A percentile compares a stretch with the other conserved stretches of the same genome.
These are phyloP conservation scores for Pantala flavescens DNA, from an alignment of 1,140 invertebrate genomes.

Conservation along the genomic window DNA sequence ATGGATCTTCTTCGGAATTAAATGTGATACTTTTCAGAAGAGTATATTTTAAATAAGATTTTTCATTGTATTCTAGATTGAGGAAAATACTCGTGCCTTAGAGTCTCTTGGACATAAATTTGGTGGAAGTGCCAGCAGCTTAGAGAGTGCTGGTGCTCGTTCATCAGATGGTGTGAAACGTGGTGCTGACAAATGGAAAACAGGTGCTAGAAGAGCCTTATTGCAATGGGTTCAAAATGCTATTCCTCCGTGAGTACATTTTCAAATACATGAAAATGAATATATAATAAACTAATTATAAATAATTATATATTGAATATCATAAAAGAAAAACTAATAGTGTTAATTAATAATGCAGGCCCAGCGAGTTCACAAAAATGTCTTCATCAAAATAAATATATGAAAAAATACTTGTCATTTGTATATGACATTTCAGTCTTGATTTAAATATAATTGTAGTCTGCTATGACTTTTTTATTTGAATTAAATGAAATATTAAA, in stretches of 20 bases:
- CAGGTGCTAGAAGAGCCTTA: slow-evolving; percentile 84
- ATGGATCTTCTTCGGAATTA: no score
- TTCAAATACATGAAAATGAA: neutral
- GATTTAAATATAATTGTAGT: no score
- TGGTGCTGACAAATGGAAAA: slow-evolving; percentile 59
- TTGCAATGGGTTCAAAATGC: slow-evolving; percentile 91
- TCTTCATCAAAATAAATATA: no score
- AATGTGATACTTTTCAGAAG: no score
- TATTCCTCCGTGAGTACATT: slow-evolving; percentile 70
- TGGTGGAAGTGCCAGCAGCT: slow-evolving; percentile 64
- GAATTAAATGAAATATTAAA: no score
- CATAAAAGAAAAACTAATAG: neutral
- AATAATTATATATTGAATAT: neutral
- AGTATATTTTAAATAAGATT: no score
- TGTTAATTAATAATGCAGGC: neutral
- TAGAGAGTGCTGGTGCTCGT: slow-evolving; percentile 54
- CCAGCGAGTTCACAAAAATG: no score
- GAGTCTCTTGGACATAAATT: slow-evolving; percentile 74
- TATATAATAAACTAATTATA: slow-evolving; percentile 9
- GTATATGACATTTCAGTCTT: no score
- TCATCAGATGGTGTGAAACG: slow-evolving; percentile 26
- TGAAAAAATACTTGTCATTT: no score
- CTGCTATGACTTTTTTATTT: no score
- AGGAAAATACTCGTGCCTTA: slow-evolving; percentile 84
- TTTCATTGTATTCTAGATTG: slow-evolving; percentile 57